These are phyloP conservation scores for Ostrea denselamellosa DNA, from an alignment of 1,140 invertebrate genomes.

Conservation along the genomic window DNA sequence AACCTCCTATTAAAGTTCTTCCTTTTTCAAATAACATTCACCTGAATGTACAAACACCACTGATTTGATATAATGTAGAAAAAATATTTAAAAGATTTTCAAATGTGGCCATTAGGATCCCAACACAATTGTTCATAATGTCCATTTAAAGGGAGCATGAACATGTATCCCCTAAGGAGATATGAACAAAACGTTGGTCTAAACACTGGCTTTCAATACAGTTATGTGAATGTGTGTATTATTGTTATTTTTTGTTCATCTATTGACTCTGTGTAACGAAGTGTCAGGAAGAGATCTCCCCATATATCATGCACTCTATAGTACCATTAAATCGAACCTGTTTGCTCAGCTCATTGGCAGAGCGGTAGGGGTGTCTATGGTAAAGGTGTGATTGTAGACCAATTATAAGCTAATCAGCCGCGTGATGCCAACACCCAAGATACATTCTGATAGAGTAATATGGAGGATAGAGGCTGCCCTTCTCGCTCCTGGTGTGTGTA, in stretches of 20 bases:
- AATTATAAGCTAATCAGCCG: slow-evolving; percentile 31
- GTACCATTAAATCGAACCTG: not conserved
- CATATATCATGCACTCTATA: not conserved
- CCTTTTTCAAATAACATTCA: slow-evolving; percentile 12
- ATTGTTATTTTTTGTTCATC: not conserved
- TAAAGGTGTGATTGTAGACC: not conserved
- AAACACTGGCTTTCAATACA: too few relatives aligned
- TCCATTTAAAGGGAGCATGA: too few relatives aligned
- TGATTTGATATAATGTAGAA: not conserved
- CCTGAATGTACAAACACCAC: not conserved
- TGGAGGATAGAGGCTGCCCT: not conserved
- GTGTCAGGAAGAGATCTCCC: not conserved
- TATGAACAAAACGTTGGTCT: too few relatives aligned
- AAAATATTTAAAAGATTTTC: too few relatives aligned
- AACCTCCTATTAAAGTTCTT: not conserved
- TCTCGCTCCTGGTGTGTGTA: not conserved
- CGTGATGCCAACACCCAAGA: not conserved
- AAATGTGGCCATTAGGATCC: too few relatives aligned
- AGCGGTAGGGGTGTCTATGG: not conserved
- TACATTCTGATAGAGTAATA: not conserved
- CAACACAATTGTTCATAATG: too few relatives aligned
- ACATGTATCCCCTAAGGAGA: too few relatives aligned
- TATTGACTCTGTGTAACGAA: not conserved
- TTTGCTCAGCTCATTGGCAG: slow-evolving; percentile 15
- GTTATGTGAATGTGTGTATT: too few relatives aligned